Evolutionary conservation across 2,113 vertebrate genomes (phyloP).

Genomic region (Gadus macrocephalus): DNA sequence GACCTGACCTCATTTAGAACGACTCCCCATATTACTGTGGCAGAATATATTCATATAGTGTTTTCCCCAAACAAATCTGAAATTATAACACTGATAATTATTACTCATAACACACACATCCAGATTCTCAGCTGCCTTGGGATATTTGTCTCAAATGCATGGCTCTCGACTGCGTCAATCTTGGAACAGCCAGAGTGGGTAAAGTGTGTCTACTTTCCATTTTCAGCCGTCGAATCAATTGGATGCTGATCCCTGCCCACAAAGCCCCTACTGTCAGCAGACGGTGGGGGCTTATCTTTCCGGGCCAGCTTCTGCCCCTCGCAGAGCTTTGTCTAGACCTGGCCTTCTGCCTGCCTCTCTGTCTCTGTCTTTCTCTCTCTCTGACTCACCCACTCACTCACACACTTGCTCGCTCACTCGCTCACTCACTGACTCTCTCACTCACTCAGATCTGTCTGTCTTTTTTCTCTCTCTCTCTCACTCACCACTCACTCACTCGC

Average conservation of each 20-base stretch:
- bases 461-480: background rate
- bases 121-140: background rate
- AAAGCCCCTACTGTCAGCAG: constrained; percentile 51
- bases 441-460: background rate
- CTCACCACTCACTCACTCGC: background rate
- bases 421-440: background rate
- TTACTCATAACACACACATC: background rate
- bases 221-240: constrained; percentile 55
- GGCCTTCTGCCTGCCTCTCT: constrained; percentile 13
- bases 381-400: constrained; percentile 9
- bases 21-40: too few species aligned
- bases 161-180: background rate
- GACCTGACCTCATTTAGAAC: too few species aligned
- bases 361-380: constrained; percentile 16
- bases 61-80: background rate
- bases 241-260: constrained; percentile 52
- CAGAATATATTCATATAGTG: background rate
- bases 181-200: constrained; percentile 21
- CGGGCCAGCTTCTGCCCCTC: constrained; percentile 53
- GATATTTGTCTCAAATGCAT: background rate
- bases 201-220: constrained; percentile 35
- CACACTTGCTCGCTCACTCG: constrained; percentile 8
- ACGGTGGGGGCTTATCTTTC: constrained; percentile 56
- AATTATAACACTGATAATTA: background rate
- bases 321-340: constrained; percentile 39